Base-by-base conservation (phyloP, 2,113 vertebrate species). In the Prunella himalayana region DNA sequence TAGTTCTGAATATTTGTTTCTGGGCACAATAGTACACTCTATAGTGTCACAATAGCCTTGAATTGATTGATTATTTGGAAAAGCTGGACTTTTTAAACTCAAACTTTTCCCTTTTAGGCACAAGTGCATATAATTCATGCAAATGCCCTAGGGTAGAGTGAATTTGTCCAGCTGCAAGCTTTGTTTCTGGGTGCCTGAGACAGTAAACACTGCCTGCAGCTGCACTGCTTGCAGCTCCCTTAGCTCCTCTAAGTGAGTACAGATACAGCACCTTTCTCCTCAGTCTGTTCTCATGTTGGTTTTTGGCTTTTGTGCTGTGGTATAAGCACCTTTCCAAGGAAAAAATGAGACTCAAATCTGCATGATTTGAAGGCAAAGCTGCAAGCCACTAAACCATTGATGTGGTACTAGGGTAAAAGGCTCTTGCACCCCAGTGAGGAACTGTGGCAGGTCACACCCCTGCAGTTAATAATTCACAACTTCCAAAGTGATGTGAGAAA, bases 391-490 rank as follows among this genome's bases (percentile, higher is more conserved):
- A 68, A 91, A 44, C 24, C 2, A 1, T 27, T 92, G 33, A 44
- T 70, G 13, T 41, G 27, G 47, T 80, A 60, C 54, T 17, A 44
- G 63, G 24, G 57, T 89, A 39, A 59, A 86, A 72, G 53, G 77
- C 22, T 89, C 50, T 71, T 83, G 39, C n/a, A 66, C 42, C 63
- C 39, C 54, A 60, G 22, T 45, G 51, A 92, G 59, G 24, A 45
- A 33, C 75, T 81, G 68, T 82, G 81, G 41, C 51, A 73, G 37
- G 19, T 92, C 44, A 81, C 76, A 95, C n/a, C 60, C 79, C 47
- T 92, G 76, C 59, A 83, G 85, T 90, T 94, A 95, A 81, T 94
- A 81, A 88, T 88, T 91, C 73, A 72, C 59, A 66, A 21, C 28
- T 92, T 91, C 76, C 68, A 68, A 83, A 75, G 47, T 42, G 44